Evolutionary conservation across 2,113 vertebrate genomes (phyloP).

Genomic region (Raja brachyura): DNA sequence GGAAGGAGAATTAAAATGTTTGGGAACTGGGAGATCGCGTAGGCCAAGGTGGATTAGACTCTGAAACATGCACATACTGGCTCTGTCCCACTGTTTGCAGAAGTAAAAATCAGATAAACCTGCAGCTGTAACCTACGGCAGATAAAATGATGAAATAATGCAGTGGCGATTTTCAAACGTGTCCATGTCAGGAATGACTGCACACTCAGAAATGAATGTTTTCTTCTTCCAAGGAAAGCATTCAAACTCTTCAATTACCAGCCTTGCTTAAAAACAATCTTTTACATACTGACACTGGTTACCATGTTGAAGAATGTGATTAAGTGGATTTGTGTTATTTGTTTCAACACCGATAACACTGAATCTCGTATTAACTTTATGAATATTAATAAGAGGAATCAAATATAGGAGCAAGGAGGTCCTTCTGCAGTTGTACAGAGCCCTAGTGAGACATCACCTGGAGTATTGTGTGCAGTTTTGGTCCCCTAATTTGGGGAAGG

Average conservation of each 20-base stretch:
- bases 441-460: no score
- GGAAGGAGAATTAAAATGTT: no score
- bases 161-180: neutral
- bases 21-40: no score
- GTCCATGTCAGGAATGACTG: neutral
- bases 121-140: neutral
- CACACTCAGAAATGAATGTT: neutral
- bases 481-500: no score
- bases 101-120: neutral
- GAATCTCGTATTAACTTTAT: neutral
- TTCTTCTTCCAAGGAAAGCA: neutral
- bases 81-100: neutral
- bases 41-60: no score
- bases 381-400: no score
- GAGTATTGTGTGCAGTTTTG: no score
- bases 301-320: neutral
- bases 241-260: slow-evolving; percentile 3
- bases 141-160: neutral
- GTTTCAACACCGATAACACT: neutral
- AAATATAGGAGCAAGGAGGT: no score
- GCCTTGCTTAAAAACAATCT: neutral
- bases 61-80: neutral
- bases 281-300: neutral
- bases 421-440: no score
- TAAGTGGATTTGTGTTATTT: neutral